Conservation (phyloP, 2,888 invertebrate genomes). For the Noctua janthe region DNA sequence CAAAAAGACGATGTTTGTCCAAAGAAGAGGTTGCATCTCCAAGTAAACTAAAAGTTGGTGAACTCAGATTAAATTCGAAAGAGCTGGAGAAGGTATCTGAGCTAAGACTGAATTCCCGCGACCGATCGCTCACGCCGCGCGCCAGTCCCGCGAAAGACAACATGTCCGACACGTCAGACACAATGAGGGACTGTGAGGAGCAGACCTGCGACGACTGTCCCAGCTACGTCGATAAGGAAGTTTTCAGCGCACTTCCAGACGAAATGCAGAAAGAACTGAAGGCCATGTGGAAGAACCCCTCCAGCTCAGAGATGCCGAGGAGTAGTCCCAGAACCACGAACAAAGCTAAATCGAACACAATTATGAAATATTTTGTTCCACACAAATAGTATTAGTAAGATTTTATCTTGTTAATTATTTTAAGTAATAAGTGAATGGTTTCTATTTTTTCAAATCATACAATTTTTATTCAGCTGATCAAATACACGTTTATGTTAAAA, state of each 20-base stretch:
- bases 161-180: slow-evolving; percentile 83
- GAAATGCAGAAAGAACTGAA: slow-evolving; percentile 94
- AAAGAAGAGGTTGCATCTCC: slow-evolving; percentile 92
- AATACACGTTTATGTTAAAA: slow-evolving; percentile 90
- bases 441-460: slow-evolving; percentile 91
- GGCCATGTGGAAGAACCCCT: slow-evolving; percentile 91
- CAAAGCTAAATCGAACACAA: slow-evolving; percentile 91
- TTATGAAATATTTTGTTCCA: slow-evolving; percentile 93
- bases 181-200: slow-evolving; percentile 84
- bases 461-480: slow-evolving; percentile 90
- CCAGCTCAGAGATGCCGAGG: slow-evolving; percentile 82
- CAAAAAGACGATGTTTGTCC: slow-evolving; percentile 86
- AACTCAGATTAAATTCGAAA: slow-evolving; percentile 92
- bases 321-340: slow-evolving; percentile 87
- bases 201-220: slow-evolving; percentile 90
- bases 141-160: slow-evolving; percentile 87
- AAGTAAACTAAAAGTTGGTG: slow-evolving; percentile 92
- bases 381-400: slow-evolving; percentile 91
- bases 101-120: slow-evolving; percentile 85
- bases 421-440: slow-evolving; percentile 90
- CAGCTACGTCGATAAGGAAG: slow-evolving; percentile 92
- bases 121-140: slow-evolving; percentile 85
- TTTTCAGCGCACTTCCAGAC: slow-evolving; percentile 93
- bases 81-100: slow-evolving; percentile 91
- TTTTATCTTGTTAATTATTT: slow-evolving; percentile 88